Evolutionary conservation across 2,797 vertebrate genomes (phyloP).

Genomic region (Cynodonichthys magdalenae): DNA sequence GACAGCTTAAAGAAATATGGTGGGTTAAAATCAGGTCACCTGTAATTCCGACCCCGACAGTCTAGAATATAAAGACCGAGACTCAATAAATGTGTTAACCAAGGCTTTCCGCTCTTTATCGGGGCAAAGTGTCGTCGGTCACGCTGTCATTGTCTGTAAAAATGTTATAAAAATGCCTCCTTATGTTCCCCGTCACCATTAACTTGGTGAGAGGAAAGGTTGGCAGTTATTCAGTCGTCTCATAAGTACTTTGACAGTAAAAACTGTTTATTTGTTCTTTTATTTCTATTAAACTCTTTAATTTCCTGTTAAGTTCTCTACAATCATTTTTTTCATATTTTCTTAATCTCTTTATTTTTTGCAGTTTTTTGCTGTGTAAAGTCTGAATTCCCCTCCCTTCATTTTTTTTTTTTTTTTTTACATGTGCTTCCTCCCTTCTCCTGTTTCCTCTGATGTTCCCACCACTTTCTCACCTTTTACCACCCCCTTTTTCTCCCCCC

Average conservation of each 20-base stretch:
- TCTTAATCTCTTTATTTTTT: not conserved
- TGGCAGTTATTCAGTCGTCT: not conserved
- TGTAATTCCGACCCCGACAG: conserved; percentile 1
- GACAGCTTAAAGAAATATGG: not conserved
- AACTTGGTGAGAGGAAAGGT: not conserved
- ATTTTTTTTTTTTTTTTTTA: no score
- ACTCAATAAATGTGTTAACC: conserved; percentile 5
- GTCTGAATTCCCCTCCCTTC: not conserved
- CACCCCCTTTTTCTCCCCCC: not conserved
- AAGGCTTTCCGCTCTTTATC: conserved; percentile 15
- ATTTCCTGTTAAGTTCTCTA: not conserved
- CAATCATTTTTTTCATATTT: not conserved
- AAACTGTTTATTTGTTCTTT: not conserved
- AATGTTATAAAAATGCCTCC: conserved; percentile 13
- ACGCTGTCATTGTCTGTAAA: conserved; percentile 25
- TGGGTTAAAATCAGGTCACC: not conserved
- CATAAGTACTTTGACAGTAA: not conserved
- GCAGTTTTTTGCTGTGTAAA: not conserved
- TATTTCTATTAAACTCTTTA: not conserved
- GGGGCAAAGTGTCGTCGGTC: conserved; percentile 1
- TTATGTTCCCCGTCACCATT: conserved; percentile 37
- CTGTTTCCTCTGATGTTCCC: conserved; percentile 15
- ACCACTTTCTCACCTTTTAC: conserved; percentile 29
- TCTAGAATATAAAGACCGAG: not conserved
- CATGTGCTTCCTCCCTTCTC: not conserved